Percentiles rank a stretch among this genome's conserved stretches.
phyloP scores from a whole-genome alignment of 2,797 vertebrate species.

The Micrastur ruficollis region DNA sequence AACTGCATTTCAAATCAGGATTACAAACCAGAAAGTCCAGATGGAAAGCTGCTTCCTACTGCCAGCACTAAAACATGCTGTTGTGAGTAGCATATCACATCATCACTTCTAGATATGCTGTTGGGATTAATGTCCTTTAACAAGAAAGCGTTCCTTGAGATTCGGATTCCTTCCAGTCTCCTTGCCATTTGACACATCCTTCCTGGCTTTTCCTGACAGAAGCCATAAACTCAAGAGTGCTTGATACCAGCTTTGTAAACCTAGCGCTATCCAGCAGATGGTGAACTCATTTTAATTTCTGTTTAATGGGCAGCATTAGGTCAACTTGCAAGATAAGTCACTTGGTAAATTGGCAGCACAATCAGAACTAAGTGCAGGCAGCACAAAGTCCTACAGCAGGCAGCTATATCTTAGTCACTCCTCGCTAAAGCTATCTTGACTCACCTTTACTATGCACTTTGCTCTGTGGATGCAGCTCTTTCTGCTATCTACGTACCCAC shows the following conservation, averaged over 20 bases:
- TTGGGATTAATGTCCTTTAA: neutral
- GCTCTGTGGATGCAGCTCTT: neutral
- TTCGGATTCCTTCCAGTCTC: neutral
- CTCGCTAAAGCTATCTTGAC: neutral
- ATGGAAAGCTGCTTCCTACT: neutral
- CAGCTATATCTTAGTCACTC: neutral
- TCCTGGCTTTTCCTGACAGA: neutral
- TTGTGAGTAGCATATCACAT: rapidly evolving
- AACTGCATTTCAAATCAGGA: neutral
- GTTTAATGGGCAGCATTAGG: neutral
- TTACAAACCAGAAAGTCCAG: neutral
- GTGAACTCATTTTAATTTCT: neutral
- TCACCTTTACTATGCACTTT: neutral
- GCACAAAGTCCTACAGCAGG: neutral
- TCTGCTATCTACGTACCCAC: neutral
- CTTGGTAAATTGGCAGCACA: neutral
- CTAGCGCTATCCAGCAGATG: neutral
- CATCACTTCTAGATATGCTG: neutral
- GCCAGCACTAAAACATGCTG: neutral
- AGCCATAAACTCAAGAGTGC: neutral
- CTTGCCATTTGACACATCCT: neutral
- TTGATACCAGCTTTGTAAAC: neutral
- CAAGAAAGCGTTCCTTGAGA: neutral
- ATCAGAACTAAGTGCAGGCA: neutral
- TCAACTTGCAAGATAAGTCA: neutral